A percentile compares a stretch with the other conserved stretches of the same genome.
Evolutionary conservation across 2,888 invertebrate genomes (phyloP).

Genomic region (Junonia oenone): DNA sequence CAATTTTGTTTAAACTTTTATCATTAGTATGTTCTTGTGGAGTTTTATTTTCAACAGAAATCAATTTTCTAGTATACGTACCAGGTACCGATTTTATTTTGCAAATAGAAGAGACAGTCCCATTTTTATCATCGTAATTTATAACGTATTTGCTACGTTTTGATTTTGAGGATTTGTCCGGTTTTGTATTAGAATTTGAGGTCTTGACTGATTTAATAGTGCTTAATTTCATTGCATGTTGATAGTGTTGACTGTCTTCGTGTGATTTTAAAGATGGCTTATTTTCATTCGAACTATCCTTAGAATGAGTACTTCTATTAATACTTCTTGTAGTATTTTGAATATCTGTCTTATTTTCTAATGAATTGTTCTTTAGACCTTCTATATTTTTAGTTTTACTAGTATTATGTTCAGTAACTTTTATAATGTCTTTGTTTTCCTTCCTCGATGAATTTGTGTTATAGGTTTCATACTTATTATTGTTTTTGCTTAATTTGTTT

Average conservation of each 20-base stretch:
- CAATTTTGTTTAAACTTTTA: slow-evolving; percentile 55
- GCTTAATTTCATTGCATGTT: slow-evolving; percentile 16
- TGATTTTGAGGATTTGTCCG: slow-evolving; percentile 37
- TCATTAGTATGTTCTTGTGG: slow-evolving; percentile 46
- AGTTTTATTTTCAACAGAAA: slow-evolving; percentile 49
- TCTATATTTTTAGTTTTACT: neutral
- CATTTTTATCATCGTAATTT: slow-evolving; percentile 72
- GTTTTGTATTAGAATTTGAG: slow-evolving; percentile 26
- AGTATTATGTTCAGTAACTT: neutral
- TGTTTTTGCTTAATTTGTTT: slow-evolving; percentile 13
- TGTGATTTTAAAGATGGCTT: slow-evolving; percentile 26
- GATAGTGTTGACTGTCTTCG: slow-evolving; percentile 8
- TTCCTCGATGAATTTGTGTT: slow-evolving; percentile 8
- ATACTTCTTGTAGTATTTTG: slow-evolving; percentile 10
- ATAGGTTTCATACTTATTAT: slow-evolving; percentile 5
- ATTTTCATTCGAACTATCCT: neutral
- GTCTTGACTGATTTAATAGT: slow-evolving; percentile 24
- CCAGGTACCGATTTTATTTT: slow-evolving; percentile 54
- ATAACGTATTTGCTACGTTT: slow-evolving; percentile 64
- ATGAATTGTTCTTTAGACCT: neutral
- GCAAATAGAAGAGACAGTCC: slow-evolving; percentile 66
- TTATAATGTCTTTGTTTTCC: neutral
- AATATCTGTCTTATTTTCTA: slow-evolving; percentile 24
- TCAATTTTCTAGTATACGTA: slow-evolving; percentile 49
- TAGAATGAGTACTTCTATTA: neutral